Percentiles rank a stretch among this genome's conserved stretches.
These are phyloP conservation scores for Apolygus lucorum DNA, from an alignment of 1,140 invertebrate species.

Conservation along the genomic window DNA sequence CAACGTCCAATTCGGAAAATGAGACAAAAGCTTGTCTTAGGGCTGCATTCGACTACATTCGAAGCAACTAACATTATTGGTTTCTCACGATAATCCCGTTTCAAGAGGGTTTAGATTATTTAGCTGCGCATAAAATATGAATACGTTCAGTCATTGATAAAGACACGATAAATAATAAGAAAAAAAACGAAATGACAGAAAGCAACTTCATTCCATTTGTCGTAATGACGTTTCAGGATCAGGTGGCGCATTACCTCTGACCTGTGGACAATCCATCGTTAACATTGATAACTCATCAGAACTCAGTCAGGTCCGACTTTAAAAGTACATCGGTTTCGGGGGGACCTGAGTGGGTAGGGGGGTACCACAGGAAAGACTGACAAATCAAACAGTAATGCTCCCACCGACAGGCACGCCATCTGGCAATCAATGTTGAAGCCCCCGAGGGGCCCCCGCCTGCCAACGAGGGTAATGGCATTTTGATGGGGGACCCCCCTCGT, in stretches of 20 bases:
- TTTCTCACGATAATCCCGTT: too few species aligned
- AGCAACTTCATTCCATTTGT: background rate
- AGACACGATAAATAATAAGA: background rate
- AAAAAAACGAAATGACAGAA: too few species aligned
- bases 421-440: conserved; percentile 5
- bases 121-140: too few species aligned
- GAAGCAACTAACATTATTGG: too few species aligned
- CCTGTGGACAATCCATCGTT: conserved; percentile 6
- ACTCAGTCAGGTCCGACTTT: background rate
- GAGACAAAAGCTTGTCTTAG: too few species aligned
- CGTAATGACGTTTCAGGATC: background rate
- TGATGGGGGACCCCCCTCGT: too few species aligned
- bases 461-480: conserved; percentile 16
- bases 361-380: conserved; percentile 5
- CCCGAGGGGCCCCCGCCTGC: background rate
- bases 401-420: background rate
- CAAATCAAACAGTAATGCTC: conserved; percentile 13
- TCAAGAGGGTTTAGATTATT: too few species aligned
- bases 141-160: too few species aligned
- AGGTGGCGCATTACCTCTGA: background rate
- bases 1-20: too few species aligned
- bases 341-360: background rate
- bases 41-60: too few species aligned
- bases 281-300: conserved; percentile 13
- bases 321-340: background rate